phyloP scores from a whole-genome alignment of 2,888 invertebrate species.

The Ophion ellenae region DNA sequence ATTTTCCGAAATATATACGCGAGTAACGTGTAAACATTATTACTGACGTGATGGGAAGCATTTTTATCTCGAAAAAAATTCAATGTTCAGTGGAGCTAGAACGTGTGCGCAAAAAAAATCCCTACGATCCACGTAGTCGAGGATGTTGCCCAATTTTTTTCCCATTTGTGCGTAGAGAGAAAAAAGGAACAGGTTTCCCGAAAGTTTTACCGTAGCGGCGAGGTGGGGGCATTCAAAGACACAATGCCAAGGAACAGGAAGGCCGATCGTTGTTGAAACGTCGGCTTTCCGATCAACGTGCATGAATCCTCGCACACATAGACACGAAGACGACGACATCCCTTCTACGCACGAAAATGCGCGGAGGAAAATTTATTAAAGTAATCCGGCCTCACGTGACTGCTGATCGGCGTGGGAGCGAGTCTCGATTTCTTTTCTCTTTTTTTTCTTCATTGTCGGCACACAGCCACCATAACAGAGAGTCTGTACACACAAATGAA shows the following conservation, averaged over 20 bases:
- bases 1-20: too few relatives aligned
- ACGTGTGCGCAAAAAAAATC: not conserved
- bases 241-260: conserved; percentile 43
- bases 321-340: conserved; percentile 23
- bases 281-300: conserved; percentile 36
- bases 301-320: conserved; percentile 6
- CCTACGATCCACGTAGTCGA: not conserved
- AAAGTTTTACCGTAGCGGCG: conserved; percentile 7
- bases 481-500: not conserved
- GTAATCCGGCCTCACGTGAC: conserved; percentile 81
- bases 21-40: too few relatives aligned
- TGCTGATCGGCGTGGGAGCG: conserved; percentile 84
- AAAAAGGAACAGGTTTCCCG: not conserved
- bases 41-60: too few relatives aligned
- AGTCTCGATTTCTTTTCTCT: conserved; percentile 68
- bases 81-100: not conserved
- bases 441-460: conserved; percentile 70
- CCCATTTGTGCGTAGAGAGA: not conserved
- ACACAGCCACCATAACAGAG: conserved; percentile 58
- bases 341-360: conserved; percentile 32
- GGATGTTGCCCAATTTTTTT: conserved; percentile 30
- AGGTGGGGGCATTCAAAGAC: not conserved
- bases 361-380: conserved; percentile 78
- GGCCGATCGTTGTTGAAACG: conserved; percentile 45
- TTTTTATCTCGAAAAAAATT: not conserved